Conservation (phyloP, 2,888 invertebrate genomes). For the Rhaphigaster nebulosa region DNA sequence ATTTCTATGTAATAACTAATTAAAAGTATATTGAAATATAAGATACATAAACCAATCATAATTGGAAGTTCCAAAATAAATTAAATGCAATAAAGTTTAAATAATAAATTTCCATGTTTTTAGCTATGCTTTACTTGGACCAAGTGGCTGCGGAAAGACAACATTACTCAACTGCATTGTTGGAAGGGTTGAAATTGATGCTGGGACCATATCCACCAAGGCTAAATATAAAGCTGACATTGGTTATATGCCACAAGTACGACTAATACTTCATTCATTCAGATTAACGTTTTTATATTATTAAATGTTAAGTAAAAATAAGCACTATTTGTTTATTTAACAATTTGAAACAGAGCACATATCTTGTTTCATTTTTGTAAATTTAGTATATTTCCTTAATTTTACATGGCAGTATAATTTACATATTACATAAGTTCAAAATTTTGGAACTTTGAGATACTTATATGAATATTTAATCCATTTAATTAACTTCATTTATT, state of each 20-base stretch:
- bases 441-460: background rate
- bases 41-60: background rate
- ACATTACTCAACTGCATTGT: conserved; percentile 72
- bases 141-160: conserved; percentile 74
- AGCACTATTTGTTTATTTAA: background rate
- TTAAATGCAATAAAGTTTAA: background rate
- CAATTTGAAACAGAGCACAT: background rate
- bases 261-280: background rate
- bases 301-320: background rate
- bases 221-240: conserved; percentile 68
- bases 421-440: background rate
- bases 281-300: background rate
- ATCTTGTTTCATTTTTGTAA: background rate
- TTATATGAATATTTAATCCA: too few relatives aligned
- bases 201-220: conserved; percentile 70
- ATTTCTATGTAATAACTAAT: background rate
- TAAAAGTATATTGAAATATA: background rate
- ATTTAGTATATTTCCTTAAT: background rate
- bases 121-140: conserved; percentile 73
- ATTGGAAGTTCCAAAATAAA: background rate
- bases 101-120: conserved; percentile 56
- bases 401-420: background rate
- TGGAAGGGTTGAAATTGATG: conserved; percentile 70
- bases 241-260: conserved; percentile 74
- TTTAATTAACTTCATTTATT: too few relatives aligned